phyloP scores from a whole-genome alignment of 2,888 invertebrate species.

The Geophilus truncorum region DNA sequence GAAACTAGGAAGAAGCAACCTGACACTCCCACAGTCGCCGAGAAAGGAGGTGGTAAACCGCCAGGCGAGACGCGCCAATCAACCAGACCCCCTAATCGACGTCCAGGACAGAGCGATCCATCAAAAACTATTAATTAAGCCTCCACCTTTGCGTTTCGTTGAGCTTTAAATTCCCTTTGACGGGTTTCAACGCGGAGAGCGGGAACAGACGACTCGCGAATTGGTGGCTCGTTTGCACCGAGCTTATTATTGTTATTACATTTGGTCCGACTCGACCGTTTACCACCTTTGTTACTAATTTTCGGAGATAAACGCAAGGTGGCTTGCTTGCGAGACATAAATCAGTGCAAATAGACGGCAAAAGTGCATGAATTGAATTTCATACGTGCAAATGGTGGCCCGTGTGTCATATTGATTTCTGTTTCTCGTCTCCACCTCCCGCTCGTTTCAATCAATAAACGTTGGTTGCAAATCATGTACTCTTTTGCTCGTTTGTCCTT shows the following conservation, averaged over 20 bases:
- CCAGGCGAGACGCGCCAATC: background rate
- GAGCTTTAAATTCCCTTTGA: background rate
- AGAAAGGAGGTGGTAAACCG: conserved; percentile 5
- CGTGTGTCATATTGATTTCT: conserved; percentile 22
- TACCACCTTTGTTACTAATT: background rate
- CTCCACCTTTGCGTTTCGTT: background rate
- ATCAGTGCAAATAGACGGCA: background rate
- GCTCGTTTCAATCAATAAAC: conserved; percentile 2
- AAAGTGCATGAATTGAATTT: conserved; percentile 7
- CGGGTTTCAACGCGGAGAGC: background rate
- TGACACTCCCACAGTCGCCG: conserved; percentile 7
- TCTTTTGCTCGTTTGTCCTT: conserved; percentile 10
- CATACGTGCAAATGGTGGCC: background rate
- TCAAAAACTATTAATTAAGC: background rate
- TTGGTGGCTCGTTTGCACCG: background rate
- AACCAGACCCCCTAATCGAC: background rate
- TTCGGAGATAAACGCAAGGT: background rate
- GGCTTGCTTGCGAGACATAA: background rate
- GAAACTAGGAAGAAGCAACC: background rate
- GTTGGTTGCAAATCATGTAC: conserved; percentile 19
- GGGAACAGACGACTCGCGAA: background rate
- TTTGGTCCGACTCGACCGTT: background rate
- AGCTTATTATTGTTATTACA: background rate
- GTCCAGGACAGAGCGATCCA: background rate
- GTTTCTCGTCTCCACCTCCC: background rate